Evolutionary conservation across 92 coral and sea anemone genomes (phyloP), one percentile per base, ranked within the genome.

Genomic region (Desmophyllum pertusum): DNA sequence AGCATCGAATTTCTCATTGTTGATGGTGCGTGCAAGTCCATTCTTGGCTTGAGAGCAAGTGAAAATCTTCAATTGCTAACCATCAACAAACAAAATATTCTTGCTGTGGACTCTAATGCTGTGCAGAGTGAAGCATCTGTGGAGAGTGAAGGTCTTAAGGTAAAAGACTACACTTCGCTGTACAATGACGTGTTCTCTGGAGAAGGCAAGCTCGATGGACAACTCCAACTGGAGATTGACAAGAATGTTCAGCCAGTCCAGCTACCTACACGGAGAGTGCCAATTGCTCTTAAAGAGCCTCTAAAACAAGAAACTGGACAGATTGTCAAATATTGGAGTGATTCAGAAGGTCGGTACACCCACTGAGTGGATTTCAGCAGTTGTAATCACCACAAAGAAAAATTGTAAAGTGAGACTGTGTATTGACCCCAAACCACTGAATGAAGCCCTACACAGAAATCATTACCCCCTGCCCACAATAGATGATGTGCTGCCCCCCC

Each of bases 181-280:
- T 72, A 30, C 72, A 40, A 72, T 5, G 80, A 83, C 59, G 73
- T 83, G 14, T 83, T 83, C 36, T 25, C 57, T 72, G 73, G 73
- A 5, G 76, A 80, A 30, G 84, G 76, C 23, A 69, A 3, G 33
- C 37, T 81, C 18, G 75, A 72, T 15, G 87, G 81, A 2, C 30
- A 30, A 25, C 57, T 70, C 33, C 79, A 83, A 27, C 74, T 65
- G 33, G 78, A 77, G 38, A 85, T 63, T 6, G 45, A 77, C 69
- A 33, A 36, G 61, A 37, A 51, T 0, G 62, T 73, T 21, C 67
- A 30, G 19, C 35, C 69, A 46, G 46, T 50, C 50, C 77, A 86
- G 73, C 85, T 86, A 36, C 53, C 50, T 21, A 37, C 45, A 78
- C 71, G 37, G 15, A 75, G 61, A 18, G 43, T 79, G 36, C 41